Conservation (phyloP, 1,140 invertebrate genomes). For the Latrodectus geometricus region DNA sequence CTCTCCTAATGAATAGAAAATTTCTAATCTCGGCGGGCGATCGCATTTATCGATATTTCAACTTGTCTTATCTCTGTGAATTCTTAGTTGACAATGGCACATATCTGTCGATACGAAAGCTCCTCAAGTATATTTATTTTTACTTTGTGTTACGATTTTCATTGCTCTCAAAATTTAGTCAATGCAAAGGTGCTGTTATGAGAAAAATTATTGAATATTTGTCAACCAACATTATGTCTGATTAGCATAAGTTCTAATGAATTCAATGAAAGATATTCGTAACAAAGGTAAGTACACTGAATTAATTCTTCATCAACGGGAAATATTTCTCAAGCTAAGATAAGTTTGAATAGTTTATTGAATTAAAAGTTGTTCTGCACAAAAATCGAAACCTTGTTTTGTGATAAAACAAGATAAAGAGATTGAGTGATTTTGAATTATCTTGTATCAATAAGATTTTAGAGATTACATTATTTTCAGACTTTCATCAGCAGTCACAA, state of each 20-base stretch:
- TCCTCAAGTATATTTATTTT: constrained; percentile 23
- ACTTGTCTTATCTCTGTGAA: constrained; percentile 32
- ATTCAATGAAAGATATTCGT: constrained; percentile 30
- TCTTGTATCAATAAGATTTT: neutral
- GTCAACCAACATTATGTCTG: neutral
- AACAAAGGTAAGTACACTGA: constrained; percentile 35
- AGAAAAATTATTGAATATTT: constrained; percentile 53
- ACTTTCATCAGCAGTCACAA: too few relatives aligned
- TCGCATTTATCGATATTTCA: constrained; percentile 36
- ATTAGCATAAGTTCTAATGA: constrained; percentile 49
- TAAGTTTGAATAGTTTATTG: neutral
- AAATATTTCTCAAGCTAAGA: neutral
- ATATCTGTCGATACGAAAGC: constrained; percentile 30
- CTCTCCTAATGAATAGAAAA: constrained; percentile 41
- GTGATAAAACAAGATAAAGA: neutral
- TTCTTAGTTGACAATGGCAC: constrained; percentile 31
- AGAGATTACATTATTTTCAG: neutral
- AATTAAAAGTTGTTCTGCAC: neutral
- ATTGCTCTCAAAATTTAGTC: neutral
- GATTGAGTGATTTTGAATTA: neutral
- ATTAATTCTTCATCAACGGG: neutral
- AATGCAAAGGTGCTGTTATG: neutral
- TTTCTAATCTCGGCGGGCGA: constrained; percentile 35
- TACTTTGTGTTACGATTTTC: constrained; percentile 20
- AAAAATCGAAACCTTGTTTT: neutral